Evolutionary conservation across 2,888 invertebrate species (phyloP), one percentile per base, ranked within the genome.

Genomic region (Asteroscopus sphinx): DNA sequence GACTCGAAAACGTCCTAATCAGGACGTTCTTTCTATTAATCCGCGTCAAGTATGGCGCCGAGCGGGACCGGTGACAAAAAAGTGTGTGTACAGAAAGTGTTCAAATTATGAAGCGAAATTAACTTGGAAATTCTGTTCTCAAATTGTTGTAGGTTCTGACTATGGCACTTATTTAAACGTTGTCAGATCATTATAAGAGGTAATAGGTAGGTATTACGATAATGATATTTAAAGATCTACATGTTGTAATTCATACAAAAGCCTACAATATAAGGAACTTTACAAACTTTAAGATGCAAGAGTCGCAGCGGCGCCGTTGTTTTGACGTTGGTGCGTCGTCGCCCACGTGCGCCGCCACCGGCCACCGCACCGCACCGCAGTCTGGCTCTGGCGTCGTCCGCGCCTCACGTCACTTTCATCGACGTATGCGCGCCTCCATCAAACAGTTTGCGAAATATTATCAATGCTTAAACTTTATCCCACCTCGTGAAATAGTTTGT

Each of bases 301-400:
- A 74, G 77, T 66, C 41, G 64, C 54, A 53, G 45, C 53, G 66
- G 64, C 63, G 70, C 51, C 66, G 67, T 84, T 88, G 87, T 88
- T 88, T 87, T 85, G 87, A 84, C 82, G 76, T 82, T 58, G 77
- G 56, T 64, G 60, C 73, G 69, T 60, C 68, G 78, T 77, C 79
- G 80, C 80, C 89, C 91, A 90, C 90, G 91, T 90, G 91, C 84
- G 77, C 67, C 72, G 74, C 65, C 76, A 71, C 70, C 65, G 68
- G 67, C 78, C 74, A 86, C 88, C 90, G 92, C 90, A 86, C 88
- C 90, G 92, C 90, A 77, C 91, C 76, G 87, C 90, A 91, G 92
- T 91, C 85, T 85, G 82, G 74, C 84, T 82, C 79, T 80, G 91
- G 76, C 91, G 85, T 68, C 83, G 83, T 59, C 69, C 80, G 82